Evolutionary conservation across 2,797 vertebrate species (phyloP).

Genomic region (Poecile montanus): DNA sequence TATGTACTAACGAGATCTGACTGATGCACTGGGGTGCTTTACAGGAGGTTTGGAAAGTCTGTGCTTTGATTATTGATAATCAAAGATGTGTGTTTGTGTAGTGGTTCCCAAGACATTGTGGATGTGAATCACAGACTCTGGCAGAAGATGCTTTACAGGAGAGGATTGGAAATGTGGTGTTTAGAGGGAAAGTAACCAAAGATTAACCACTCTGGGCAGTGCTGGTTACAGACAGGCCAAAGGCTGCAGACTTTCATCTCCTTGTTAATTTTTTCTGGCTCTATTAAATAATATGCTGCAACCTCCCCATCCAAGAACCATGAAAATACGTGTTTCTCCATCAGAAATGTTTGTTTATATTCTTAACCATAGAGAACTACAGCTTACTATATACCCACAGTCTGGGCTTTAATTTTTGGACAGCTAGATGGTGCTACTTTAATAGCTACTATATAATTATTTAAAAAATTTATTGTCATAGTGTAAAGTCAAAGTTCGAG

Average conservation of each 20-base stretch:
- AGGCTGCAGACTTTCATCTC: neutral
- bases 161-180: accelerated
- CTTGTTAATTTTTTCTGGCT: neutral
- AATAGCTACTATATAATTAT: neutral
- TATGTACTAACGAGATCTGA: neutral
- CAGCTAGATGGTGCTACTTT: conserved; percentile 27
- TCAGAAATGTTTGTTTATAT: neutral
- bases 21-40: neutral
- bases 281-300: neutral
- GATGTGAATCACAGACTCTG: neutral
- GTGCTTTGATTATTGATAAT: neutral
- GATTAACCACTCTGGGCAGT: neutral
- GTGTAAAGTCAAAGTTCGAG: neutral
- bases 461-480: neutral
- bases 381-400: neutral
- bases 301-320: neutral
- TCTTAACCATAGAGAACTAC: neutral
- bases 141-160: neutral
- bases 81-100: neutral
- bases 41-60: neutral
- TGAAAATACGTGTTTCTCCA: neutral
- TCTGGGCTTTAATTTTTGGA: neutral
- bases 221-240: neutral
- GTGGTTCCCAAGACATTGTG: neutral
- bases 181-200: neutral